phyloP scores from a whole-genome alignment of 2,797 vertebrate genomes.

The Carcharodon carcharias region DNA sequence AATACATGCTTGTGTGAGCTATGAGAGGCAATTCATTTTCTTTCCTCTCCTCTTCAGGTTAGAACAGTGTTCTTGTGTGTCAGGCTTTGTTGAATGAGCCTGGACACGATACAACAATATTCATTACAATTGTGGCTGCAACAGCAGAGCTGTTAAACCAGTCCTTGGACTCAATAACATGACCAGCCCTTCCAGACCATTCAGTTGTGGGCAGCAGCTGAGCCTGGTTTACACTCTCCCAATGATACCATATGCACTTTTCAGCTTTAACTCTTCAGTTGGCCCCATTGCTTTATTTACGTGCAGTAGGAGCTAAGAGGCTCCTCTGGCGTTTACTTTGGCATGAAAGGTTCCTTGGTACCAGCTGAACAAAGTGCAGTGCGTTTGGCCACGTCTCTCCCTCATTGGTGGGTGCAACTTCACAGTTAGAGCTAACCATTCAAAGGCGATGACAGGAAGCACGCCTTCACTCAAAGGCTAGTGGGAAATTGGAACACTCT shows the following conservation, averaged over 20 bases:
- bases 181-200: neutral
- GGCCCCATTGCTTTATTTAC: neutral
- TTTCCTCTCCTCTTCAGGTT: neutral
- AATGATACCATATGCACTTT: neutral
- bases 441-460: neutral
- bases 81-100: neutral
- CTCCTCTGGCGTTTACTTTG: neutral
- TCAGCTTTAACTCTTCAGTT: neutral
- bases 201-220: neutral
- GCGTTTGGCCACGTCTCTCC: neutral
- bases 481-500: neutral
- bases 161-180: neutral
- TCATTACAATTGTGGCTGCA: neutral
- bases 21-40: neutral
- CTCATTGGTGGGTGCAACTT: neutral
- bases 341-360: neutral
- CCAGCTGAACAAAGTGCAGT: neutral
- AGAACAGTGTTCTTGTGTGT: neutral
- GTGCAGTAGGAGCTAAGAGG: neutral
- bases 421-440: neutral
- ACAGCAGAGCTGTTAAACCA: neutral
- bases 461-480: neutral
- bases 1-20: neutral
- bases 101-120: neutral
- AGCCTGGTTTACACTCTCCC: neutral